A percentile compares a stretch with the other conserved stretches of the same genome.
Conservation (phyloP, 2,113 vertebrate genomes). For the Xenus cinereus region DNA sequence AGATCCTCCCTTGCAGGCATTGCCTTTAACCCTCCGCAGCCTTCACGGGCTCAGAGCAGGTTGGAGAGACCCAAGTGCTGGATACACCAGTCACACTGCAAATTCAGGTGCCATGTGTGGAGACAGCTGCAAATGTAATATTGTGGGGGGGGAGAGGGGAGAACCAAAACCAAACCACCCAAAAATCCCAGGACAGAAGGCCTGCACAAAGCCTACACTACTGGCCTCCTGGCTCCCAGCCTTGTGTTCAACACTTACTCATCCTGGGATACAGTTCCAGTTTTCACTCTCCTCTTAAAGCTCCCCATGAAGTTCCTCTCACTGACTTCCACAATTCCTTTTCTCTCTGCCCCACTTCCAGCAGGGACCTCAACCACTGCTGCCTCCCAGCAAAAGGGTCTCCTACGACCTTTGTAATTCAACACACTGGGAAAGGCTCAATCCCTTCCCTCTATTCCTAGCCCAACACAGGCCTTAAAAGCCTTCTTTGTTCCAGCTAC, state of each 20-base stretch:
- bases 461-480: conserved; percentile 40
- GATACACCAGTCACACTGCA: not conserved
- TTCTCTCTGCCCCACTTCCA: not conserved
- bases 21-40: not conserved
- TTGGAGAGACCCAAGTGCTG: not conserved
- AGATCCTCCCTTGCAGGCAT: not conserved
- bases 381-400: conserved; percentile 36
- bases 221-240: not conserved
- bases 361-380: not conserved
- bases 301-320: not conserved
- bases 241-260: not conserved
- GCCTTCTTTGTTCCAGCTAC: conserved; percentile 50
- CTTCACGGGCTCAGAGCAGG: not conserved
- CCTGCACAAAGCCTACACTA: not conserved
- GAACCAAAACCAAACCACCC: not conserved
- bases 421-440: conserved; percentile 51
- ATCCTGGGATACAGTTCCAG: not conserved
- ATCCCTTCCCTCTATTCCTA: conserved; percentile 37
- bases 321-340: not conserved
- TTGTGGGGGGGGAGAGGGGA: too few relatives aligned
- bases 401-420: conserved; percentile 43
- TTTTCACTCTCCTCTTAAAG: not conserved
- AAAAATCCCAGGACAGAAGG: not conserved
- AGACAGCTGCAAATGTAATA: not conserved
- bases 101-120: not conserved